Percentiles rank a stretch among this genome's conserved stretches.
phyloP scores from a whole-genome alignment of 2,113 vertebrate species.

The Zingel zingel region DNA sequence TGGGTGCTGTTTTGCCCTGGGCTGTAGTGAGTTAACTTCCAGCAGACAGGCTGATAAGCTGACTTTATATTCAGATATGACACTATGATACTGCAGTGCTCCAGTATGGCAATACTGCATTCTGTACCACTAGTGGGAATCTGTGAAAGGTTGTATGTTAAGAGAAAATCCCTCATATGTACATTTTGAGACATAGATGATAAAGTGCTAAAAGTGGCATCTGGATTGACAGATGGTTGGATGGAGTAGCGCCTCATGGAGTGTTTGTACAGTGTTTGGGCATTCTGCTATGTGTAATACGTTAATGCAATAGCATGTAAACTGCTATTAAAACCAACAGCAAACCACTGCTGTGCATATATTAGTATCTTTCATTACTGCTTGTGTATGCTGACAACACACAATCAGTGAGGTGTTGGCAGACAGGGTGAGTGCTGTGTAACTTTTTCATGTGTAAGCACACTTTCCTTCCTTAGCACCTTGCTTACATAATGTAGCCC shows the following conservation, averaged over 20 bases:
- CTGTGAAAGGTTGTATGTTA: neutral
- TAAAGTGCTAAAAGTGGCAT: constrained; percentile 10
- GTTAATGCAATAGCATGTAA: neutral
- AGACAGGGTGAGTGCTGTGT: neutral
- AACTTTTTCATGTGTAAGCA: constrained; percentile 1
- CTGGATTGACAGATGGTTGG: constrained; percentile 36
- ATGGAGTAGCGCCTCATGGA: constrained; percentile 3
- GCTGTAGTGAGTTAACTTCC: constrained; percentile 30
- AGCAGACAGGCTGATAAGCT: constrained; percentile 28
- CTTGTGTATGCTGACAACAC: neutral
- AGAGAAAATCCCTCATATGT: neutral
- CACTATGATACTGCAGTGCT: neutral
- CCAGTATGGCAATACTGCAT: neutral
- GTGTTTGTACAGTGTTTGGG: neutral
- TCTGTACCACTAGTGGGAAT: neutral
- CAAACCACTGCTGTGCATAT: neutral
- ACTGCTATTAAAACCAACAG: neutral
- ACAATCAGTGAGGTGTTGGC: constrained; percentile 7
- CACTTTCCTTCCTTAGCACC: neutral
- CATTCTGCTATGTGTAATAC: neutral
- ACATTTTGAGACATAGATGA: neutral
- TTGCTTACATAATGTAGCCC: neutral
- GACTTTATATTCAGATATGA: constrained; percentile 24
- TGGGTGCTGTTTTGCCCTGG: constrained; percentile 30
- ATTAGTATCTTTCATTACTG: neutral